Evolutionary conservation across 2,888 invertebrate species (phyloP).

Genomic region (Sphaerophoria rueppellii): DNA sequence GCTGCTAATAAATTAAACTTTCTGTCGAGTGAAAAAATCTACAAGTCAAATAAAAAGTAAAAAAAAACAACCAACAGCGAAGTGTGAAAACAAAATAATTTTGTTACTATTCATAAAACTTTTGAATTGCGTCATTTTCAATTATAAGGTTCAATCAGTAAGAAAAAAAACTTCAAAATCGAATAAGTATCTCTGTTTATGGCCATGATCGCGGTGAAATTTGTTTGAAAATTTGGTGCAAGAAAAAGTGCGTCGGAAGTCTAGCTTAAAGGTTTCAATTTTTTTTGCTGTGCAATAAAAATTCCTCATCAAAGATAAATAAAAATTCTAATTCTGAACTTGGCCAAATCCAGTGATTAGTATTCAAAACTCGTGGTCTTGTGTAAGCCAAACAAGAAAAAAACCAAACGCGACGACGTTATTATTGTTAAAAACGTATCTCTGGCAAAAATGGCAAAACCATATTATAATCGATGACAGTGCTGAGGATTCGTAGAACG

Average conservation of each 20-base stretch:
- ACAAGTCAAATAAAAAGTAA: constrained; percentile 19
- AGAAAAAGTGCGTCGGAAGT: constrained; percentile 5
- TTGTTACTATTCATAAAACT: constrained; percentile 55
- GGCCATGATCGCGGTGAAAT: constrained; percentile 37
- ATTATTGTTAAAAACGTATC: constrained; percentile 32
- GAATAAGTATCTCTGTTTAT: constrained; percentile 9
- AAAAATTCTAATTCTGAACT: constrained; percentile 49
- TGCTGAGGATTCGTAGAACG: constrained; percentile 46
- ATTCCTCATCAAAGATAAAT: constrained; percentile 20
- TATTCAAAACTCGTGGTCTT: constrained; percentile 52
- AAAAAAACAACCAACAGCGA: constrained; percentile 27
- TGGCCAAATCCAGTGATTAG: constrained; percentile 53
- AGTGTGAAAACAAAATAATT: constrained; percentile 50
- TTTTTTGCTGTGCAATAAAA: constrained; percentile 35
- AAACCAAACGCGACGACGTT: constrained; percentile 47
- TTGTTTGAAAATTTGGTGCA: constrained; percentile 37
- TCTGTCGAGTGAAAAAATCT: constrained; percentile 51
- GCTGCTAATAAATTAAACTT: constrained; percentile 62
- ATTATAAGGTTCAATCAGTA: constrained; percentile 58
- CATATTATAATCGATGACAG: constrained; percentile 42
- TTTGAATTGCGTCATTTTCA: constrained; percentile 66
- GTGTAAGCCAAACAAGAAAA: constrained; percentile 20
- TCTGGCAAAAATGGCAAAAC: constrained; percentile 48
- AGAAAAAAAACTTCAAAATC: constrained; percentile 15
- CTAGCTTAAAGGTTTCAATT: neutral